A percentile compares a stretch with the other conserved stretches of the same genome.
These are phyloP conservation scores for Cerastoderma edule DNA, from an alignment of 2,888 invertebrate genomes.

Conservation along the genomic window DNA sequence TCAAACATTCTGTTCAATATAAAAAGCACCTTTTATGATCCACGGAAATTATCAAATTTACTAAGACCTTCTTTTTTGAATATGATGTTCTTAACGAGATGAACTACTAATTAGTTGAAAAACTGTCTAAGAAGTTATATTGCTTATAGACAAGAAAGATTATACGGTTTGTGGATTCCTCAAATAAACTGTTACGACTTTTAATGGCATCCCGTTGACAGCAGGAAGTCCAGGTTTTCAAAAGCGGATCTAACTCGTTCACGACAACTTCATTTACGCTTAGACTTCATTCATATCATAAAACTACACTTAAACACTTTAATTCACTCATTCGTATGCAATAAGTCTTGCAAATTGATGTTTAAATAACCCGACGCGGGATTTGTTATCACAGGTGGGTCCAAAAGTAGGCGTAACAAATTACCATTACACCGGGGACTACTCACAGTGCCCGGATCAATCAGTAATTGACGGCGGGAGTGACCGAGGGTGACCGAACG, in stretches of 20 bases:
- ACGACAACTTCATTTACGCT: constrained; percentile 3
- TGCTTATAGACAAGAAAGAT: too few species aligned
- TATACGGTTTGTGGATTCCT: too few species aligned
- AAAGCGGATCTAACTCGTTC: too few species aligned
- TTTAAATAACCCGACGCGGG: constrained; percentile 12
- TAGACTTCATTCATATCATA: constrained; percentile 15
- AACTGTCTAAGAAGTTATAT: too few species aligned
- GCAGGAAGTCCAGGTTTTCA: not conserved
- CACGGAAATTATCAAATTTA: too few species aligned
- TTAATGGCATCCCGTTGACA: not conserved
- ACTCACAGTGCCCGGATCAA: constrained; percentile 19
- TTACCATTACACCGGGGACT: constrained; percentile 21
- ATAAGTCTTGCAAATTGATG: constrained; percentile 21
- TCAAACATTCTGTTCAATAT: too few species aligned
- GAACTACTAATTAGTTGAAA: too few species aligned
- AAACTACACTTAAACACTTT: constrained; percentile 19
- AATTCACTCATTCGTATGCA: not conserved
- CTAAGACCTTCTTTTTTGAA: too few species aligned
- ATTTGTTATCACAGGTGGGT: constrained; percentile 25
- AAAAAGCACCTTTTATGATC: too few species aligned
- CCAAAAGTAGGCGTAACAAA: constrained; percentile 23
- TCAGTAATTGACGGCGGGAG: not conserved
- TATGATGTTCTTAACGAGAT: too few species aligned
- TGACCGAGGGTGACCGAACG: constrained; percentile 19
- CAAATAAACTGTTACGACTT: too few species aligned